Conservation (phyloP, 2,113 vertebrate species). For the Acrocephalus arundinaceus region DNA sequence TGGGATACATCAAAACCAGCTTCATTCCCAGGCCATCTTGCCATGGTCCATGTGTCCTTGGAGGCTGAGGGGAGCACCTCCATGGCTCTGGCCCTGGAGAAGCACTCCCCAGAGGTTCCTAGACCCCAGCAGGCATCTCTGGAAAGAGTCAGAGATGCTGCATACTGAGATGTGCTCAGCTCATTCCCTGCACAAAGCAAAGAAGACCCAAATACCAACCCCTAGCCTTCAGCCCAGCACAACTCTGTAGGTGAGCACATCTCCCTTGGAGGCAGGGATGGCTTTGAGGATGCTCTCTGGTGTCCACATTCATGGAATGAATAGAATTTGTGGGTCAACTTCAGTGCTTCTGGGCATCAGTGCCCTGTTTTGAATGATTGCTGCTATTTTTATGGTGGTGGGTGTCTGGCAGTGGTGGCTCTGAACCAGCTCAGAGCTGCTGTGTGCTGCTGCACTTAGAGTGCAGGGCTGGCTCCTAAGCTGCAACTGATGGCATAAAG, state of each 20-base stretch:
- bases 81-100: not conserved
- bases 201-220: not conserved
- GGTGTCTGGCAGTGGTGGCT: not conserved
- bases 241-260: rapidly evolving
- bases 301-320: too few species aligned
- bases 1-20: not conserved
- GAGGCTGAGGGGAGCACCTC: not conserved
- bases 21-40: not conserved
- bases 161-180: not conserved
- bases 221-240: not conserved
- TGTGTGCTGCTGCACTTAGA: not conserved
- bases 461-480: not conserved
- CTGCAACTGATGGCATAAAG: not conserved
- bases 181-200: not conserved
- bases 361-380: not conserved
- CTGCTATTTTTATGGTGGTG: not conserved
- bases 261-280: not conserved
- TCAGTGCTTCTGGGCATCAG: not conserved
- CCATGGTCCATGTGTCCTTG: rapidly evolving
- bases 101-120: not conserved
- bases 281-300: not conserved
- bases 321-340: not conserved
- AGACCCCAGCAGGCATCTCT: not conserved
- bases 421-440: not conserved
- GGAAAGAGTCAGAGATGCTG: not conserved